phyloP scores from a whole-genome alignment of 1,140 invertebrate genomes.

The Oreohelix idahoensis region DNA sequence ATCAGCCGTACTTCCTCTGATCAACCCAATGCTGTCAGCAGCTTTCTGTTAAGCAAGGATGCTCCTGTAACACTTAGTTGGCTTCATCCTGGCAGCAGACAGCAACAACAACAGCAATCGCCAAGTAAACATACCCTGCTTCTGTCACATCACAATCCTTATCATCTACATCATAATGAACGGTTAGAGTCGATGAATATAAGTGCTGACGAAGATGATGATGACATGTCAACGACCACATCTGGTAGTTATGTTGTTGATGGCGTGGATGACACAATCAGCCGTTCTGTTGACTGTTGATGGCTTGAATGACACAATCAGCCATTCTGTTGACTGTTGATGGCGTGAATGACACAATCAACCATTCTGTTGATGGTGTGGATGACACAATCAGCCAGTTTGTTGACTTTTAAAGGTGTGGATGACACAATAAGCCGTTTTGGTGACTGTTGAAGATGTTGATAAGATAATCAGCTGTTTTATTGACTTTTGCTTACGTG shows the following conservation, averaged over 20 bases:
- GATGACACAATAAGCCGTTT: neutral
- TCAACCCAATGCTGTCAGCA: neutral
- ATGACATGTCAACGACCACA: conserved; percentile 33
- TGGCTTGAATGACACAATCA: neutral
- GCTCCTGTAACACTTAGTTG: neutral
- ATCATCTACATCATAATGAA: neutral
- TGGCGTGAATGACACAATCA: neutral
- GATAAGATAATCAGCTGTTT: neutral
- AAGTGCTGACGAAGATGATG: conserved; percentile 35
- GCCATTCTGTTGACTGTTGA: neutral
- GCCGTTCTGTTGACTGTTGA: neutral
- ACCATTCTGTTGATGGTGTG: neutral
- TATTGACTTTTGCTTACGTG: neutral
- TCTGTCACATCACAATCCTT: neutral
- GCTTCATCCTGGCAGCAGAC: neutral
- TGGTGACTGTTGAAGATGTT: neutral
- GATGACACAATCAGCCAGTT: neutral
- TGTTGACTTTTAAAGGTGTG: neutral
- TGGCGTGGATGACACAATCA: neutral
- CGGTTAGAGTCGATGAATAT: neutral
- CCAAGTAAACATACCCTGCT: neutral
- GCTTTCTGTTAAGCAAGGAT: conserved; percentile 1
- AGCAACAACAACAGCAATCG: neutral
- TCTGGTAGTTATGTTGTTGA: conserved; percentile 39
- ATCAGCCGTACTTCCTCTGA: neutral